A percentile compares a stretch with the other conserved stretches of the same genome.
phyloP scores from a whole-genome alignment of 2,888 invertebrate genomes.

The Rotaria macrura region DNA sequence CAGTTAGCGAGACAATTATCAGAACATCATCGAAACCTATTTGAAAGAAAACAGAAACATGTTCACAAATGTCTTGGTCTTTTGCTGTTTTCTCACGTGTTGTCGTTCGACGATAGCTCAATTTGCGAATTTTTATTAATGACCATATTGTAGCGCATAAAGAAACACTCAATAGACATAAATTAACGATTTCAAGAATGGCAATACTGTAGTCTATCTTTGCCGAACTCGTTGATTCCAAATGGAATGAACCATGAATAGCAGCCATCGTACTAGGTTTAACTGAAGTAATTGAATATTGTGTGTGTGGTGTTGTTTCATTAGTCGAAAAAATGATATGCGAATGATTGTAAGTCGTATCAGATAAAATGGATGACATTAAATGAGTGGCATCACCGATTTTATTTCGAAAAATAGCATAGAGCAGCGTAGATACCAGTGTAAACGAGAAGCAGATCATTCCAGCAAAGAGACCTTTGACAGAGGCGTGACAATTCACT shows the following conservation, averaged over 20 bases:
- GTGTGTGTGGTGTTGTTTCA: background rate
- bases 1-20: background rate
- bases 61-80: too few relatives aligned
- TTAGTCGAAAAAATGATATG: background rate
- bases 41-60: too few relatives aligned
- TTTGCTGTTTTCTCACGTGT: too few relatives aligned
- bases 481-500: slow-evolving; percentile 29
- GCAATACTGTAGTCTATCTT: background rate
- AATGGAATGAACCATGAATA: background rate
- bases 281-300: background rate
- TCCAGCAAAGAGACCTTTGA: slow-evolving; percentile 27
- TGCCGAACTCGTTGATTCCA: background rate
- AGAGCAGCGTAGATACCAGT: slow-evolving; percentile 21
- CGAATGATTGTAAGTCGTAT: too few relatives aligned
- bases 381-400: background rate
- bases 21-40: slow-evolving; percentile 17
- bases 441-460: slow-evolving; percentile 26
- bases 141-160: background rate
- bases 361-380: too few relatives aligned
- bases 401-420: slow-evolving; percentile 24
- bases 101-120: background rate
- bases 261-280: too few relatives aligned
- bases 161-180: background rate
- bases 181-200: background rate
- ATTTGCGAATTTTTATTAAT: background rate